A percentile compares a stretch with the other conserved stretches of the same genome.
Conservation (phyloP, 2,113 vertebrate species). For the Menura novaehollandiae region DNA sequence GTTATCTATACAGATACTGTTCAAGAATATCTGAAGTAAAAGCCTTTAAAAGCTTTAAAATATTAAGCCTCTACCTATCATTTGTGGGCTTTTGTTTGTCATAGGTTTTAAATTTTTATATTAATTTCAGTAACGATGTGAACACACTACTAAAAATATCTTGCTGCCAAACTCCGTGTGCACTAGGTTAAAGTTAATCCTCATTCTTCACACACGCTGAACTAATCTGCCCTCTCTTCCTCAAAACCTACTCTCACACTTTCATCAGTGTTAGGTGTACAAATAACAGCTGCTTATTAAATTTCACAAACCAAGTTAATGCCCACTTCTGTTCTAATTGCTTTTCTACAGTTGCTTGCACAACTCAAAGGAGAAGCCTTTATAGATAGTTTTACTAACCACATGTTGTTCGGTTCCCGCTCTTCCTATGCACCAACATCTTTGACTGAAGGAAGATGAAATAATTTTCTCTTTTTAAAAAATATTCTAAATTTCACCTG, state of each 20-base stretch:
- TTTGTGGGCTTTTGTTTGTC: not conserved
- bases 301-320: not conserved
- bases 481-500: not conserved
- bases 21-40: not conserved
- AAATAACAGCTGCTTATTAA: not conserved
- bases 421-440: not conserved
- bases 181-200: not conserved
- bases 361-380: not conserved
- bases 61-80: not conserved
- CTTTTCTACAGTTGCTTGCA: not conserved
- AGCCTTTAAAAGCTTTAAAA: not conserved
- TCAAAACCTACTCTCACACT: not conserved
- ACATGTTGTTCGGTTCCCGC: not conserved
- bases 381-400: not conserved
- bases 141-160: not conserved
- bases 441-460: not conserved
- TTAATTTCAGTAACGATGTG: not conserved
- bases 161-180: not conserved
- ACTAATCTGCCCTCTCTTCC: not conserved
- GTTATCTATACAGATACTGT: not conserved
- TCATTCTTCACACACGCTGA: not conserved
- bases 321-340: not conserved
- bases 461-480: not conserved
- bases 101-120: not conserved
- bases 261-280: not conserved